Base-by-base conservation (phyloP, 1,140 invertebrate genomes). In the Drosophila ficusphila region DNA sequence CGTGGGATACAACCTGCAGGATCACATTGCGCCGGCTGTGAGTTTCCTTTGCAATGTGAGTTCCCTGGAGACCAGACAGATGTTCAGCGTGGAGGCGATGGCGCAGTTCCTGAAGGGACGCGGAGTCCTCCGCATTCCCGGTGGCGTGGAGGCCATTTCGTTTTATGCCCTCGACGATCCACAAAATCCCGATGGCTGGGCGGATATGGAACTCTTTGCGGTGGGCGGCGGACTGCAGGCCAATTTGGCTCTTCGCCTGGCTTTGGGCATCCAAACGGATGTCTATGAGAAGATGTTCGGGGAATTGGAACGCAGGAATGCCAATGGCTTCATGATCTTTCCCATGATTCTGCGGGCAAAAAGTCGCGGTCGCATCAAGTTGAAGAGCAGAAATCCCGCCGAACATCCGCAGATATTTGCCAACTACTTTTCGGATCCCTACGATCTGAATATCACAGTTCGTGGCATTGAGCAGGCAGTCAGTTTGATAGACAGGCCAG, bases 1-100 rank as follows among this genome's bases (percentile, higher is more conserved):
- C n/a, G 96, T 96, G 3, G 96, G 96, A 1, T 94, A 94, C 46
- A 97, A 96, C 85, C 90, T 97, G 3, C 96, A 96, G 93, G 96
- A 97, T 89, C 96, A 97, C 68, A 94, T 96, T 12, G 94, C 94
- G 0, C 92, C 94, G 3, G 95, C 95, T 1, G 94, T 97, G 1
- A 94, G 94, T 1, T 95, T 95, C 79, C 72, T 93, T 0, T 92
- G 95, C 0, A 92, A 95, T 68, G 82, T 93, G 44, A 91, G 92
- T 0, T 69, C 81, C 0, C 42, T 91, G 29, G 42, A 70, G 4
- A 29, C 76, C 0, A 16, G 21, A 2, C 25, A 78, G 1, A 56
- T 91, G 36, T 60, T 91, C 4, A 57, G 49, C 25, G 29, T 68
- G 1, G 14, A 56, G 3, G 38, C 79, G 1, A 51, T 92, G 0